Conservation (phyloP, 2,888 invertebrate genomes). For the Dryadula phaetusa region DNA sequence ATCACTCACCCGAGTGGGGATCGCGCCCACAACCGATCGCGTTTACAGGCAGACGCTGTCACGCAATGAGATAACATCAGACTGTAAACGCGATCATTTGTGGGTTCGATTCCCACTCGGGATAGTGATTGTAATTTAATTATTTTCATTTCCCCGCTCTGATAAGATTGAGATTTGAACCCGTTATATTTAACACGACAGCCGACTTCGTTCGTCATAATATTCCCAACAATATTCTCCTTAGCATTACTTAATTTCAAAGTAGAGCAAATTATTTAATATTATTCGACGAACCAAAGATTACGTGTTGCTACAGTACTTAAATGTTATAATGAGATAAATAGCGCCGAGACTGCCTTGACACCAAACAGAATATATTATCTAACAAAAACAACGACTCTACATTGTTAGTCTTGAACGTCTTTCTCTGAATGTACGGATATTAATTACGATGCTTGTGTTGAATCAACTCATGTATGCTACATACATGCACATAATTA, state of each 20-base stretch:
- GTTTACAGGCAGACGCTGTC: too few species aligned
- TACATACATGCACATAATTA: too few species aligned
- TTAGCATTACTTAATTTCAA: not conserved
- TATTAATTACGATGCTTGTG: slow-evolving; percentile 3
- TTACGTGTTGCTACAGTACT: not conserved
- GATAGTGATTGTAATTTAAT: too few species aligned
- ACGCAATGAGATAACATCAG: too few species aligned
- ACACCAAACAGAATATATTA: slow-evolving; percentile 37
- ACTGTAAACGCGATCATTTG: too few species aligned
- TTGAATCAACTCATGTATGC: too few species aligned
- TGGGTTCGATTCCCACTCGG: too few species aligned
- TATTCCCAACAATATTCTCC: not conserved
- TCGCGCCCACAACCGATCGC: too few species aligned
- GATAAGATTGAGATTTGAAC: not conserved
- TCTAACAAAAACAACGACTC: slow-evolving; percentile 28
- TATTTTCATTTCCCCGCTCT: too few species aligned
- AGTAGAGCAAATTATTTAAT: not conserved
- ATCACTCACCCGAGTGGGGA: too few species aligned
- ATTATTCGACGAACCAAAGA: not conserved
- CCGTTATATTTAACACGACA: not conserved
- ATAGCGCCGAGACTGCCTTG: slow-evolving; percentile 25
- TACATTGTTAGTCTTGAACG: not conserved
- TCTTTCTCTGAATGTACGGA: not conserved
- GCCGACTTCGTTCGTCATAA: too few species aligned
- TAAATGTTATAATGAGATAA: slow-evolving; percentile 11